These are phyloP conservation scores for Brachionus paranguensis DNA, from an alignment of 1,140 invertebrate species.

Conservation along the genomic window DNA sequence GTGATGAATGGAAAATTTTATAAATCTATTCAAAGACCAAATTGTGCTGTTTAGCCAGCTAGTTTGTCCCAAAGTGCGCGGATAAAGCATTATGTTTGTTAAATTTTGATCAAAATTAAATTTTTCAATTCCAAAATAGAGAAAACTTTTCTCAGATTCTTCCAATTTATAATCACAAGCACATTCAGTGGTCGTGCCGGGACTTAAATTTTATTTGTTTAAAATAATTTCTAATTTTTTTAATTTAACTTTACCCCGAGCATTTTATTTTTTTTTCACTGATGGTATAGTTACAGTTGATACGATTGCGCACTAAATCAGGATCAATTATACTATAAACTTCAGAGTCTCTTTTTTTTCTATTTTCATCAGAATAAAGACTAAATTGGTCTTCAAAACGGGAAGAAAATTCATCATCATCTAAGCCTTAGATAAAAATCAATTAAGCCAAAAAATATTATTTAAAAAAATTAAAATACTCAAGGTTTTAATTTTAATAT, in stretches of 20 bases:
- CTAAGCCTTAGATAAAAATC: neutral
- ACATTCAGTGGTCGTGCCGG: neutral
- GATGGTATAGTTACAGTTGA: neutral
- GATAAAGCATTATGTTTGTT: neutral
- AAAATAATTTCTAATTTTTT: neutral
- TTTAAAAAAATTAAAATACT: neutral
- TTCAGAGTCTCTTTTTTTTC: neutral
- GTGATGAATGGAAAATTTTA: neutral
- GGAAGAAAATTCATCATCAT: neutral
- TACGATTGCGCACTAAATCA: neutral
- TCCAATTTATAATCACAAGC: neutral
- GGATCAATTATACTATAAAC: neutral
- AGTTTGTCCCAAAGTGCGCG: neutral
- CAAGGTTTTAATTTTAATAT: neutral
- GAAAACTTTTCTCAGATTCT: neutral
- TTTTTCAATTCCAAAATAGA: neutral
- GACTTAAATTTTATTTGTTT: neutral
- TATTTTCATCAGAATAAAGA: neutral
- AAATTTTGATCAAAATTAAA: neutral
- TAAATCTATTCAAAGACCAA: neutral
- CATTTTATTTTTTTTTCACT: neutral
- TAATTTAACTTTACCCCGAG: neutral
- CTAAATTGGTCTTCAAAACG: neutral
- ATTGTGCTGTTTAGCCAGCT: neutral
- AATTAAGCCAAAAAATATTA: neutral